A percentile compares a stretch with the other conserved stretches of the same genome.
Conservation (phyloP, 2,113 vertebrate species). For the Mesitornis unicolor region DNA sequence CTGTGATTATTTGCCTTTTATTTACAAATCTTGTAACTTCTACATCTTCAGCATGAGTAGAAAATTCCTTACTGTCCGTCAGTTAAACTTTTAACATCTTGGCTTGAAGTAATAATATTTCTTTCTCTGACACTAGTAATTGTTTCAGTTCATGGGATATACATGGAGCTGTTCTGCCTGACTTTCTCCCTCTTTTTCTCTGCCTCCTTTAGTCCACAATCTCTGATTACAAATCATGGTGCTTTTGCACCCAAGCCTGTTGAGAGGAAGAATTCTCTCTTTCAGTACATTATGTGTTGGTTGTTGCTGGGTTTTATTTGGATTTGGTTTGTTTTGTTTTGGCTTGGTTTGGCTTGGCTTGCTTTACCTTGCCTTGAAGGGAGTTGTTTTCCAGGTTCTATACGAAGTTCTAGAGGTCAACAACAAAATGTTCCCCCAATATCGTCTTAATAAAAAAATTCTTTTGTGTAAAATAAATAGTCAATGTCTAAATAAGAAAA, state of each 20-base stretch:
- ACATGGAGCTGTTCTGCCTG: not conserved
- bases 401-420: not conserved
- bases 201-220: not conserved
- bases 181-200: not conserved
- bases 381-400: not conserved
- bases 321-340: not conserved
- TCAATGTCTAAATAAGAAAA: not conserved
- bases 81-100: accelerated
- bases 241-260: not conserved
- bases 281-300: not conserved
- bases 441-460: not conserved
- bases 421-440: not conserved
- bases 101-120: not conserved
- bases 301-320: accelerated
- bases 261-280: not conserved
- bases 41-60: not conserved
- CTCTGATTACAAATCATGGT: not conserved
- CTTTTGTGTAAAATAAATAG: not conserved
- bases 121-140: not conserved
- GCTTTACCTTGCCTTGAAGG: not conserved
- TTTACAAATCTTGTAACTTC: not conserved
- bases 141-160: not conserved
- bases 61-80: not conserved
- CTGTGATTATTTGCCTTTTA: not conserved
- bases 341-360: not conserved